phyloP scores from a whole-genome alignment of 2,888 invertebrate species.

The Agapostemon virescens region DNA sequence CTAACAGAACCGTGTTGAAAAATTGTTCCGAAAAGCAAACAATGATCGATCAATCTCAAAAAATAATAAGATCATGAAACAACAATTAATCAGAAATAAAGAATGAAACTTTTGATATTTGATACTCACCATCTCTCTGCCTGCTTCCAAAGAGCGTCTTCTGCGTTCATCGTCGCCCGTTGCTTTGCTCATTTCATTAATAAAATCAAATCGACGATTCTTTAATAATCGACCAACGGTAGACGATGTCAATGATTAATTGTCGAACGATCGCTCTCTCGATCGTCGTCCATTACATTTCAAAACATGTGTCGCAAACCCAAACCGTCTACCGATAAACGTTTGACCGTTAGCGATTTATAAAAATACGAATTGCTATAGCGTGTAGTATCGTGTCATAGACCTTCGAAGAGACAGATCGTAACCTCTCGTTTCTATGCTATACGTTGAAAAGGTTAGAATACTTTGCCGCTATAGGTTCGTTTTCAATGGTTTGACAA shows the following conservation, averaged over 20 bases:
- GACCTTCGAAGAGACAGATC: constrained; percentile 18
- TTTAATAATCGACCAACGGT: constrained; percentile 16
- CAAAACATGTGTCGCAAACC: constrained; percentile 34
- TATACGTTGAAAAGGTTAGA: neutral
- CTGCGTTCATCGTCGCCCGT: constrained; percentile 75
- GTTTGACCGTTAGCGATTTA: constrained; percentile 57
- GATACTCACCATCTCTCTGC: constrained; percentile 72
- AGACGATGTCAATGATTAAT: constrained; percentile 21
- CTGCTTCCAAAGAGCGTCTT: constrained; percentile 72
- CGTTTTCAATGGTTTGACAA: neutral
- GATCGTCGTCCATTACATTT: constrained; percentile 49
- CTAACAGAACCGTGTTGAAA: neutral
- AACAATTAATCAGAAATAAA: neutral
- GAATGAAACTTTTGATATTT: neutral
- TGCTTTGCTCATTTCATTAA: constrained; percentile 53
- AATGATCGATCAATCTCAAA: neutral
- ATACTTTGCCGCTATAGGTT: neutral
- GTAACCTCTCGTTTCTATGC: neutral
- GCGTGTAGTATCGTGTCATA: constrained; percentile 35
- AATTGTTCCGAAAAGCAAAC: neutral
- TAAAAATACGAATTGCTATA: constrained; percentile 57
- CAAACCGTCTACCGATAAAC: constrained; percentile 21
- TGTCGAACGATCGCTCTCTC: neutral
- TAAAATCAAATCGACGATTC: constrained; percentile 22
- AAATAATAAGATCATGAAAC: neutral